A percentile compares a stretch with the other conserved stretches of the same genome.
These are phyloP conservation scores for Marasmarcha lunaedactyla DNA, from an alignment of 2,888 invertebrate species.

Conservation along the genomic window DNA sequence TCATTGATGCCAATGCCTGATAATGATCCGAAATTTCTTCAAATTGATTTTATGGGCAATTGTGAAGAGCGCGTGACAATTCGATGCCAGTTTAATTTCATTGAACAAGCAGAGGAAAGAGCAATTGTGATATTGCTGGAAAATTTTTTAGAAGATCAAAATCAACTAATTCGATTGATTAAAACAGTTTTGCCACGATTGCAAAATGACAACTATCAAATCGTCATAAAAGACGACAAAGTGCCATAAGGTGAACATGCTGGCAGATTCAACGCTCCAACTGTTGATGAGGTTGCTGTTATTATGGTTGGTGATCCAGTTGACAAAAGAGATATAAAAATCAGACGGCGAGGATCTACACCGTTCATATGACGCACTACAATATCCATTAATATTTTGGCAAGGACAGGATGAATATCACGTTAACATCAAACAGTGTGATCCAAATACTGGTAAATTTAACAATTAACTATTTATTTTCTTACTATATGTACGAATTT, in stretches of 20 bases:
- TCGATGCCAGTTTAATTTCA: slow-evolving; percentile 14
- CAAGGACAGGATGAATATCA: slow-evolving; percentile 16
- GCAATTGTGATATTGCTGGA: not conserved
- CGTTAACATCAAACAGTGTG: no score
- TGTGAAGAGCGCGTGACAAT: slow-evolving; percentile 9
- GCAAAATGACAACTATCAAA: not conserved
- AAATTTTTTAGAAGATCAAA: not conserved
- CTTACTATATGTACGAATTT: slow-evolving; percentile 8
- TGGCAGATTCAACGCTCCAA: slow-evolving; percentile 19
- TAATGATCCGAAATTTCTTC: slow-evolving; percentile 21
- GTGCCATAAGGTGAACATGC: not conserved
- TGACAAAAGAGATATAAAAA: slow-evolving; percentile 9
- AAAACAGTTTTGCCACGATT: not conserved
- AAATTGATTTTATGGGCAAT: slow-evolving; percentile 24
- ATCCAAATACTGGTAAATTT: slow-evolving; percentile 17
- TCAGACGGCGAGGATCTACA: not conserved
- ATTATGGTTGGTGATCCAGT: slow-evolving; percentile 22
- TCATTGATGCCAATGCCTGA: slow-evolving; percentile 22
- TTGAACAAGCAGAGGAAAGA: not conserved
- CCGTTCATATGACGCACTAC: slow-evolving; percentile 16
- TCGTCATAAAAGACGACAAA: not conserved
- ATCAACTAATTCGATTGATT: not conserved
- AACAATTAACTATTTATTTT: slow-evolving; percentile 16
- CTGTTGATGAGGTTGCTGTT: slow-evolving; percentile 22
- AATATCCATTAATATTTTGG: slow-evolving; percentile 23